Evolutionary conservation across 2,113 vertebrate species (phyloP), one percentile per base, ranked within the genome.

Genomic region (Vulpes lagopus): DNA sequence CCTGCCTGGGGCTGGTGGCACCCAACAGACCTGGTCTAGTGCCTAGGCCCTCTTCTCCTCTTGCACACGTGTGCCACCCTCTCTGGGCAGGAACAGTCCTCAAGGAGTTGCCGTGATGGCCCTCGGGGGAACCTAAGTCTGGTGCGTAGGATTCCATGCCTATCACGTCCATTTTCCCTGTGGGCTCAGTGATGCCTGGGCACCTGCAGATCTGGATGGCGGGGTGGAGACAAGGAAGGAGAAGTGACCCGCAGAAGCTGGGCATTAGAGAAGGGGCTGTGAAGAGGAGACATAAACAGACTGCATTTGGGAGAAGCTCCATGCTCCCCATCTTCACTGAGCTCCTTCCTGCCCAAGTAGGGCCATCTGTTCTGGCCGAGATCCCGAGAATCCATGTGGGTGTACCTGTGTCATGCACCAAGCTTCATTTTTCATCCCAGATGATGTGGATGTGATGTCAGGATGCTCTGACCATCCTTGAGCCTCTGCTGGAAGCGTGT

Each of bases 331-430:
- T n/a, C 1, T 55, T 16, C 10, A 0, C 62, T 16, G 14, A 19
- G 62, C 27, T 8, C 43, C 67, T n/a, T 19, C 67, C 67, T 69
- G n/a, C 67, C 32, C 67, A 35, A 11, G 8, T 17, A 69, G 67
- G 35, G 6, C 32, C 8, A 0, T 19, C 32, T 19, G 67, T n/a
- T 20, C 23, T 27, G 19, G 23, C 35, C 60, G n/a, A 20, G 4
- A 4, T 0, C 1, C 38, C 2, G 8, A 8, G 74, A 12, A 16
- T 6, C 1, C 0, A 0, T 49, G 19, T 38, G 51, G 0, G 71
- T 19, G 49, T 25, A 2, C 23, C 59, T 4, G 11, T 64, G 23
- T 32, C 7, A 0, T 0, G 35, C 16, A 22, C 49, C 30, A 4
- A 11, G 57, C 64, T 30, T 27, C 15, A 4, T 23, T 6, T 32